These are phyloP conservation scores for Babyrousa celebensis DNA, from an alignment of 2,797 vertebrate genomes.

Conservation along the genomic window DNA sequence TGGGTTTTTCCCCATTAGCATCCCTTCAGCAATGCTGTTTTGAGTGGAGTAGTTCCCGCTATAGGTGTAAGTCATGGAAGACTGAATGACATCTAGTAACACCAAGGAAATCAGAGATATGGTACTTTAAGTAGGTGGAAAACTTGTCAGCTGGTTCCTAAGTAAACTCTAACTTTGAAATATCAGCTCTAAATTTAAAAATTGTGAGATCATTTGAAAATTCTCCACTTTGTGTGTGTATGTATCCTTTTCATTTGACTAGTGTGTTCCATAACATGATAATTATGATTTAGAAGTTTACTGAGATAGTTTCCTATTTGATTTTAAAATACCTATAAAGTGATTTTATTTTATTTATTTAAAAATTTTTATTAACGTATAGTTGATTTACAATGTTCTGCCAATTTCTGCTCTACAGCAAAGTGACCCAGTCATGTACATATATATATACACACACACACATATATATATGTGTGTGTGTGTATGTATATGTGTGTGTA, in stretches of 20 bases:
- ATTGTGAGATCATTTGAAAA: not conserved
- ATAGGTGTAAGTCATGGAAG: not conserved
- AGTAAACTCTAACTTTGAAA: constrained; percentile 13
- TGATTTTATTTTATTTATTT: constrained; percentile 22
- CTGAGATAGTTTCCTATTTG: constrained; percentile 7
- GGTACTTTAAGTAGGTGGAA: not conserved
- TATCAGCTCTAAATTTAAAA: constrained; percentile 34
- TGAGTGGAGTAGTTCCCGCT: not conserved
- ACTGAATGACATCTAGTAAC: not conserved
- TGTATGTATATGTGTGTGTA: no score
- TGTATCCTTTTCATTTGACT: constrained; percentile 10
- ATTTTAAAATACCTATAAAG: constrained; percentile 44
- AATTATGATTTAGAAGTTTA: not conserved
- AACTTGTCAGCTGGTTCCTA: not conserved
- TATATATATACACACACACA: no score
- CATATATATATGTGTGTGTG: no score
- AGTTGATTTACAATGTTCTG: no score
- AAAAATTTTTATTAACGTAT: no score
- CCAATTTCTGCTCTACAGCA: no score
- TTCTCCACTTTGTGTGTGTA: not conserved
- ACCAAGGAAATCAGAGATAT: constrained; percentile 4
- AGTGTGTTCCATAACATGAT: not conserved
- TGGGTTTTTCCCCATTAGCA: not conserved
- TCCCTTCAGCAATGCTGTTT: not conserved
- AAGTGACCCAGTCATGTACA: no score